Evolutionary conservation across 2,113 vertebrate species (phyloP).

Genomic region (Aptenodytes patagonicus): DNA sequence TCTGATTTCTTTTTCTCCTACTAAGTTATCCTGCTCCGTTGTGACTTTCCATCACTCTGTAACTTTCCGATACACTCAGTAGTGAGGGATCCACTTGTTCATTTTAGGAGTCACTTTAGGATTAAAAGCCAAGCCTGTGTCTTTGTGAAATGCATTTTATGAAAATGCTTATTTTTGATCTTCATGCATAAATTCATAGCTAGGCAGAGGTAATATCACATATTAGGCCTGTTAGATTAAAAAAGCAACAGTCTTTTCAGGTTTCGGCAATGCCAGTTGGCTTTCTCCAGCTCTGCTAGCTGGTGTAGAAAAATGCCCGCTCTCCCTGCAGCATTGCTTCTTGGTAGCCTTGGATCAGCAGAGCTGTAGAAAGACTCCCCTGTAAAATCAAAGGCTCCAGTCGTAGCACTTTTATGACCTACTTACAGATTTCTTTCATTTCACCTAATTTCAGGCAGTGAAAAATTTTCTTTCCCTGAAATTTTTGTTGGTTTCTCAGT

Average conservation of each 20-base stretch:
- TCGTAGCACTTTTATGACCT: not conserved
- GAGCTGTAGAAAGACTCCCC: not conserved
- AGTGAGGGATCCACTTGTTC: not conserved
- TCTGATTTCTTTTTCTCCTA: not conserved
- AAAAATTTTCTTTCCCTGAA: not conserved
- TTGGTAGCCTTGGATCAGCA: not conserved
- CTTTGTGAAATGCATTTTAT: not conserved
- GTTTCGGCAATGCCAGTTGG: not conserved
- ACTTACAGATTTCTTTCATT: not conserved
- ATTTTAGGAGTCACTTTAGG: not conserved
- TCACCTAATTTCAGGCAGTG: not conserved
- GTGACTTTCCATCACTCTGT: not conserved
- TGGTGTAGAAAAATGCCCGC: not conserved
- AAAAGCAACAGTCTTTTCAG: not conserved
- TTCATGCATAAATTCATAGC: not conserved
- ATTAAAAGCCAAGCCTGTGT: not conserved
- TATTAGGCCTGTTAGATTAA: not conserved
- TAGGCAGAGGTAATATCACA: not conserved
- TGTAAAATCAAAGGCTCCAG: not conserved
- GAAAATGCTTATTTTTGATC: not conserved
- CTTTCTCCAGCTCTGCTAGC: not conserved
- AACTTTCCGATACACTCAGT: not conserved
- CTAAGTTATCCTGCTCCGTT: not conserved
- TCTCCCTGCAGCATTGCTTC: not conserved
- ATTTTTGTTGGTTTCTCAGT: not conserved